A percentile compares a stretch with the other conserved stretches of the same genome.
Evolutionary conservation across 2,113 vertebrate genomes (phyloP).

Genomic region (western clawed frog (Xenopus tropicalis)): UCB_Xtro_10.0 CM004445.2:147948001-147948500

Average conservation of each 20-base stretch:
- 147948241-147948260: not conserved
- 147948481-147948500: slow-evolving; percentile 1
- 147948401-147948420: slow-evolving; percentile 48
- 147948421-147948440: slow-evolving; percentile 53
- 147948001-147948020: no score
- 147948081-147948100: not conserved
- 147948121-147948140: not conserved
- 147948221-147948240: not conserved
- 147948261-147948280: not conserved
- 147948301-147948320: slow-evolving; percentile 52
- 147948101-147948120: not conserved
- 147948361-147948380: slow-evolving; percentile 49
- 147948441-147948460: slow-evolving; percentile 55
- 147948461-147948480: slow-evolving; percentile 46
- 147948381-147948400: slow-evolving; percentile 52
- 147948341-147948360: slow-evolving; percentile 43
- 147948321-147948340: slow-evolving; percentile 50
- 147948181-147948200: not conserved
- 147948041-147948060: no score
- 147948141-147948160: not conserved
- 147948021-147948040: no score
- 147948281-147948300: not conserved
- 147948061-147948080: no score
- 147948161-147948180: not conserved
- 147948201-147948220: not conserved